Evolutionary conservation across 2,113 vertebrate genomes (phyloP).

Genomic region (Salvelinus alpinus): DNA sequence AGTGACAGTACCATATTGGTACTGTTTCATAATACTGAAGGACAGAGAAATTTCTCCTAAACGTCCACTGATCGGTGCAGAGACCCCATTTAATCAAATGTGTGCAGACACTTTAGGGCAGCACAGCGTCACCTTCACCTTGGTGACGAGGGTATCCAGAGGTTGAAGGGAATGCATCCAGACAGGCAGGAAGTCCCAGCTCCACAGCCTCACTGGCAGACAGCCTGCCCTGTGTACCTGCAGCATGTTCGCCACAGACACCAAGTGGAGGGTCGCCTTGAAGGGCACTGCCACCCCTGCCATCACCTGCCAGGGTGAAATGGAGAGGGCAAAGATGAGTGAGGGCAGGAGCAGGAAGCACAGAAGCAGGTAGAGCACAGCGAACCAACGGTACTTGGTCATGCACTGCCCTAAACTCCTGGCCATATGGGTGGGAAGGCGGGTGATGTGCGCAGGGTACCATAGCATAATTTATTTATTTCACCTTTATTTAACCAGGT

Average conservation of each 20-base stretch:
- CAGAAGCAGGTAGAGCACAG: conserved; percentile 80
- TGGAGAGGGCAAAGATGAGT: conserved; percentile 80
- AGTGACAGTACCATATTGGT: too few relatives aligned
- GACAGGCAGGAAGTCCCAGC: conserved; percentile 82
- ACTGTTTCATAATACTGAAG: too few relatives aligned
- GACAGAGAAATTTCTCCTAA: too few relatives aligned
- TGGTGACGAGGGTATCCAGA: conserved; percentile 76
- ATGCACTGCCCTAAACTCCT: conserved; percentile 76
- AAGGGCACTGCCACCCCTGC: conserved; percentile 77
- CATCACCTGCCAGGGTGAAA: conserved; percentile 83
- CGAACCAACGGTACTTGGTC: conserved; percentile 86
- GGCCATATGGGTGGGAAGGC: conserved; percentile 86
- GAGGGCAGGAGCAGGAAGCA: conserved; percentile 56
- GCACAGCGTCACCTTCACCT: conserved; percentile 71
- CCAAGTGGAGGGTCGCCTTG: conserved; percentile 64
- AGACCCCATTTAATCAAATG: too few relatives aligned
- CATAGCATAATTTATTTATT: conserved; percentile 73
- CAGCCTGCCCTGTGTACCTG: conserved; percentile 71
- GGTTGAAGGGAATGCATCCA: conserved; percentile 88
- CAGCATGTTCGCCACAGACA: conserved; percentile 71
- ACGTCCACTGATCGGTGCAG: too few relatives aligned
- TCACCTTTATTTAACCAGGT: too few relatives aligned
- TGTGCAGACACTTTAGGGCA: conserved; percentile 80
- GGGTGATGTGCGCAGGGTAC: conserved; percentile 81
- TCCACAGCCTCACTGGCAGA: conserved; percentile 79